phyloP scores from a whole-genome alignment of 2,797 vertebrate species.

The Gephyroberyx darwinii region DNA sequence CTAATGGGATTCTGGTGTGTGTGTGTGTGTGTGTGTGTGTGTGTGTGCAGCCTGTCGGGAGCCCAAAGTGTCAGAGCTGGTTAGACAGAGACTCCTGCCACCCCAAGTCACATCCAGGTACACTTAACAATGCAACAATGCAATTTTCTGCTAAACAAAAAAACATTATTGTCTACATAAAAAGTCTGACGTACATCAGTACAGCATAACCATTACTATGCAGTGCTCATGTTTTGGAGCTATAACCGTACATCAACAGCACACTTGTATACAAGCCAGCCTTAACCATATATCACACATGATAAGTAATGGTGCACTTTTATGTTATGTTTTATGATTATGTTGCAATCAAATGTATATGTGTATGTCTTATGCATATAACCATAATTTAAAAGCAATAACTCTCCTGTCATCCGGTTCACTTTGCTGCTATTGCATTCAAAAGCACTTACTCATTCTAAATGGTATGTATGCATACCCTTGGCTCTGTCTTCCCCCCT shows the following conservation, averaged over 20 bases:
- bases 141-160: background rate
- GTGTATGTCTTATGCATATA: too few species aligned
- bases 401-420: background rate
- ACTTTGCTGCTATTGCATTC: background rate
- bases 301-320: too few species aligned
- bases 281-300: too few species aligned
- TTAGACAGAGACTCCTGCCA: conserved; percentile 89
- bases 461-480: background rate
- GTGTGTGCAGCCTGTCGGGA: conserved; percentile 90
- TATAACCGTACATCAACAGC: too few species aligned
- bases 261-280: too few species aligned
- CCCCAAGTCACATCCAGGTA: conserved; percentile 90
- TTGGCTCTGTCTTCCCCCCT: conserved; percentile 26
- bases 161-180: background rate
- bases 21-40: conserved; percentile 21
- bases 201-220: background rate
- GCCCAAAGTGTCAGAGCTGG: conserved; percentile 95
- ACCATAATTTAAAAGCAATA: conserved; percentile 2
- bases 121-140: background rate
- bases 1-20: conserved; percentile 21
- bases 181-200: background rate
- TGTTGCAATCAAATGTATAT: too few species aligned
- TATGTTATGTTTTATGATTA: too few species aligned
- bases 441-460: background rate
- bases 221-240: too few species aligned